Evolutionary conservation across 37 sponge, comb jelly and placozoan species (phyloP).

Genomic region (Halichondria panicea): DNA sequence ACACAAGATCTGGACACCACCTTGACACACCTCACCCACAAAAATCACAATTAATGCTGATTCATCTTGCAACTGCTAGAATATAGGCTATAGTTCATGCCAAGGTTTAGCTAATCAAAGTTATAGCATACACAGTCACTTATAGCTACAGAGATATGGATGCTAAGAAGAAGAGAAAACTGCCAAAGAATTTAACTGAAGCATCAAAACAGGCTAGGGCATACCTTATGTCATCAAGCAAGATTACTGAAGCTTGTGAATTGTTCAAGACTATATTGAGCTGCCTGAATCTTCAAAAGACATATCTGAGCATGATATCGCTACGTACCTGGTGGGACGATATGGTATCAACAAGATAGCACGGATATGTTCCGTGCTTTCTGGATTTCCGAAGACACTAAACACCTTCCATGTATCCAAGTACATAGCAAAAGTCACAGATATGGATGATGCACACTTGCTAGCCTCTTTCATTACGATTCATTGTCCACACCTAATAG

Average conservation of each 20-base stretch:
- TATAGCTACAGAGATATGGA: no score
- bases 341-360: neutral
- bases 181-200: neutral
- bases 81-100: no score
- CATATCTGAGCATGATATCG: neutral
- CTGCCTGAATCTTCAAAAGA: no score
- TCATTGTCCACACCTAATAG: neutral
- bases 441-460: neutral
- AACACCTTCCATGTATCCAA: neutral
- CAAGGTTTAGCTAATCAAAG: no score
- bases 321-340: neutral
- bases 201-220: neutral
- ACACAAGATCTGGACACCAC: no score
- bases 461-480: neutral
- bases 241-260: neutral
- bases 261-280: neutral
- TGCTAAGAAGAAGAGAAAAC: conserved; percentile 5
- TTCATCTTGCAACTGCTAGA: no score
- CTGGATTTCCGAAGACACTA: neutral
- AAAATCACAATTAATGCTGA: no score
- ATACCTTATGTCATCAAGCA: neutral
- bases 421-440: neutral
- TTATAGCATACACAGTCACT: no score
- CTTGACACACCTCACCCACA: no score
- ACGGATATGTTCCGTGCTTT: neutral